Conservation (phyloP, 2,113 vertebrate species). For the Kobus ellipsiprymnus region DNA sequence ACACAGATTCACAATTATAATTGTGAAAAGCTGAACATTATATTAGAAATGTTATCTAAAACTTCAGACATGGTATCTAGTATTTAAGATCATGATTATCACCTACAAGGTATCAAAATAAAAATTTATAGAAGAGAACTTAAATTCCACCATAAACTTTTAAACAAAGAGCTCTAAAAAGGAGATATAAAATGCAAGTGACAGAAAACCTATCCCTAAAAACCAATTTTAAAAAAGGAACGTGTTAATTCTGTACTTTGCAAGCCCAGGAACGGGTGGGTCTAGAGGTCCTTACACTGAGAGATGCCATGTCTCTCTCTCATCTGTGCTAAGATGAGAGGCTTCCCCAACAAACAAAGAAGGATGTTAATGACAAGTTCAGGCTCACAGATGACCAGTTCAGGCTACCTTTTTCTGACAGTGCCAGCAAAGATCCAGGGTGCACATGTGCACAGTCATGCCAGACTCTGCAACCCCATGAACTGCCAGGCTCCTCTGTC, state of each 20-base stretch:
- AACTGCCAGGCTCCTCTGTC: background rate
- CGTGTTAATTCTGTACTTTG: background rate
- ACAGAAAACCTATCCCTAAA: background rate
- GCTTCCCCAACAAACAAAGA: background rate
- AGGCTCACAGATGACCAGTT: background rate
- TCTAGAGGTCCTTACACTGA: accelerated
- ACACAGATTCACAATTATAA: background rate
- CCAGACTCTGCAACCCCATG: background rate
- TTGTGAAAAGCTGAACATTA: background rate
- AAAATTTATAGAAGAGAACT: background rate
- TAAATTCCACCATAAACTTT: background rate
- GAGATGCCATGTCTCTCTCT: background rate
- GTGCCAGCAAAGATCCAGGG: background rate
- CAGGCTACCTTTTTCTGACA: background rate
- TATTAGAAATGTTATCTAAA: background rate
- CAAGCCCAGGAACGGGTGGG: background rate
- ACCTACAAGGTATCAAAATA: background rate
- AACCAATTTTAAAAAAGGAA: background rate
- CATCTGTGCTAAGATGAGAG: too few species aligned
- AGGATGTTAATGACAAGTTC: background rate
- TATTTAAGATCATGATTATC: background rate
- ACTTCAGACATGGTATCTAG: background rate
- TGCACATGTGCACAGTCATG: background rate
- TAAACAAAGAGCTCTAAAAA: background rate
- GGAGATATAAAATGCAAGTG: background rate